Conservation (phyloP, 2,113 vertebrate genomes). For the Anguilla japonica region DNA sequence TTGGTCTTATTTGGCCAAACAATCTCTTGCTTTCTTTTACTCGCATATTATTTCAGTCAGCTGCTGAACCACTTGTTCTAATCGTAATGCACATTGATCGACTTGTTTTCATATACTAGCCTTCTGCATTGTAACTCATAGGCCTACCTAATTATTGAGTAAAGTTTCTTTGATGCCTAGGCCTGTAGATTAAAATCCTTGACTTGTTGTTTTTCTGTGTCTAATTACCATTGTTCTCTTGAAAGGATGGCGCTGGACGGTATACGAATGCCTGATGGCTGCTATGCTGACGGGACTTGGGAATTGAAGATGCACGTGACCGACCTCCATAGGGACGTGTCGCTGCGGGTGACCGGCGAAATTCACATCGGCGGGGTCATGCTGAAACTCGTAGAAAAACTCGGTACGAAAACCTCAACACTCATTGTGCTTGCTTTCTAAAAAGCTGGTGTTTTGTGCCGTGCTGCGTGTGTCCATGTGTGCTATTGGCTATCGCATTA, state of each 20-base stretch:
- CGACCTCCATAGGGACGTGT: constrained; percentile 91
- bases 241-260: constrained; percentile 92
- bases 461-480: no score
- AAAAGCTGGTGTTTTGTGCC: background rate
- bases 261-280: constrained; percentile 99
- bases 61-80: background rate
- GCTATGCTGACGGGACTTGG: constrained; percentile 97
- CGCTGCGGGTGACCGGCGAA: constrained; percentile 91
- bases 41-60: background rate
- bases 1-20: background rate
- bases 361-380: constrained; percentile 98
- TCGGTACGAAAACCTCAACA: constrained; percentile 73
- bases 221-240: background rate
- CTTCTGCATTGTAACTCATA: background rate
- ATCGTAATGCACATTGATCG: background rate
- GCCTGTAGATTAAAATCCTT: background rate
- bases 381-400: constrained; percentile 96
- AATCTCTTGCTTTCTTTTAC: background rate
- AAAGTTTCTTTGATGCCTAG: background rate
- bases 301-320: constrained; percentile 95
- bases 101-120: background rate
- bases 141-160: background rate
- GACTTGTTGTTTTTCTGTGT: background rate
- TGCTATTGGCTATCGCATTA: no score
- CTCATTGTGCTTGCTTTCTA: background rate